Percentiles rank a stretch among this genome's conserved stretches.
phyloP scores from a whole-genome alignment of 2,797 vertebrate genomes.

The Lacerta bilineata region DNA sequence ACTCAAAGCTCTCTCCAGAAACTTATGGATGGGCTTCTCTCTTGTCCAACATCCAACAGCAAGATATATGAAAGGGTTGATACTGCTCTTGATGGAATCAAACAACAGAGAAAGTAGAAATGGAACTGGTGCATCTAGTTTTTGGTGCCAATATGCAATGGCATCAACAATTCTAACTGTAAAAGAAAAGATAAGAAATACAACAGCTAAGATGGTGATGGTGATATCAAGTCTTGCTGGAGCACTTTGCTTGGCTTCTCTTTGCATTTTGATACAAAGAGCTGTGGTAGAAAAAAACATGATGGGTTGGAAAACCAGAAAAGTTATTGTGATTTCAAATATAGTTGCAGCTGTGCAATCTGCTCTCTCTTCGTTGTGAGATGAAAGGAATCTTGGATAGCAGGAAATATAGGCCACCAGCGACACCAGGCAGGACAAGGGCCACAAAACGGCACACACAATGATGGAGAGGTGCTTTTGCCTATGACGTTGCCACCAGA shows the following conservation, averaged over 20 bases:
- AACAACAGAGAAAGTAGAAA: conserved; percentile 5
- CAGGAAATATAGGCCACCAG: conserved; percentile 76
- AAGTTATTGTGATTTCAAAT: conserved; percentile 75
- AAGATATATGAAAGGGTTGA: conserved; percentile 41
- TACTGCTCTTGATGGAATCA: conserved; percentile 15
- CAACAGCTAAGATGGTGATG: conserved; percentile 73
- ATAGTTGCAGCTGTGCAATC: conserved; percentile 75
- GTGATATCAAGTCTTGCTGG: conserved; percentile 79
- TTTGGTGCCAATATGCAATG: not conserved
- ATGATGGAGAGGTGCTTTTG: conserved; percentile 74
- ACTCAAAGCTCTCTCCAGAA: conserved; percentile 33
- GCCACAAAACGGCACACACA: conserved; percentile 79
- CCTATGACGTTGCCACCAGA: conserved; percentile 79
- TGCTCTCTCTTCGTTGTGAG: rapidly evolving
- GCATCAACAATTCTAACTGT: conserved; percentile 63
- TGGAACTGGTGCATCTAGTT: not conserved
- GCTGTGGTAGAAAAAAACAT: conserved; percentile 79
- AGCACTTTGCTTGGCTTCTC: conserved; percentile 66
- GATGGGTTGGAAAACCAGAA: conserved; percentile 80
- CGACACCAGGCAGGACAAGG: conserved; percentile 78
- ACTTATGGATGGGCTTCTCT: conserved; percentile 9
- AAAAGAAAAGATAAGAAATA: conserved; percentile 79
- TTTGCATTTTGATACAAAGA: conserved; percentile 77
- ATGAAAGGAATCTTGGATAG: conserved; percentile 61
- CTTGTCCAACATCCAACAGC: conserved; percentile 23